phyloP scores from a whole-genome alignment of 2,888 invertebrate genomes.

The Esperia sulphurella region DNA sequence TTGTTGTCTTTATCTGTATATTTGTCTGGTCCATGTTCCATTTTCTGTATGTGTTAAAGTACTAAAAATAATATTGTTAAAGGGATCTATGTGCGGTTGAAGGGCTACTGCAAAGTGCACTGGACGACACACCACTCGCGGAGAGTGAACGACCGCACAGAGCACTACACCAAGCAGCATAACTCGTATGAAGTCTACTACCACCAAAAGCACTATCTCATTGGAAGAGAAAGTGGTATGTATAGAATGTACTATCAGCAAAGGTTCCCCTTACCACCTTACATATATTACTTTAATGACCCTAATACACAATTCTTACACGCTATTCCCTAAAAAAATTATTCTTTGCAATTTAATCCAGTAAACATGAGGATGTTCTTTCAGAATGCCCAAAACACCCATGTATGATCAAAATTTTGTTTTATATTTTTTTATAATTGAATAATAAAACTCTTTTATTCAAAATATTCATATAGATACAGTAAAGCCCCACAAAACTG shows the following conservation, averaged over 20 bases:
- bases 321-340: too few relatives aligned
- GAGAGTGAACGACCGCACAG: not conserved
- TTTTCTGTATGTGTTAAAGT: not conserved
- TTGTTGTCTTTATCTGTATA: not conserved
- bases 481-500: too few relatives aligned
- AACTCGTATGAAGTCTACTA: not conserved
- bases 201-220: conserved; percentile 1
- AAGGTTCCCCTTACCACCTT: too few relatives aligned
- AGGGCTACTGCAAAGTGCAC: conserved; percentile 55
- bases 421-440: too few relatives aligned
- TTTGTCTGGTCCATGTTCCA: not conserved
- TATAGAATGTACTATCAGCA: not conserved
- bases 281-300: too few relatives aligned
- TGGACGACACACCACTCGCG: conserved; percentile 41
- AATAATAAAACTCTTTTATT: too few relatives aligned
- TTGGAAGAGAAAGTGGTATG: conserved; percentile 69
- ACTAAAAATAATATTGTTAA: not conserved
- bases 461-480: too few relatives aligned
- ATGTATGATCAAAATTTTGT: too few relatives aligned
- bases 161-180: not conserved
- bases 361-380: too few relatives aligned
- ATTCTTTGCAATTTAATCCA: too few relatives aligned
- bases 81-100: conserved; percentile 42
- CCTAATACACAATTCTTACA: too few relatives aligned
- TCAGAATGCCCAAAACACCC: too few relatives aligned